These are phyloP conservation scores for Rotaria macrura DNA, from an alignment of 2,888 invertebrate species.

Conservation along the genomic window DNA sequence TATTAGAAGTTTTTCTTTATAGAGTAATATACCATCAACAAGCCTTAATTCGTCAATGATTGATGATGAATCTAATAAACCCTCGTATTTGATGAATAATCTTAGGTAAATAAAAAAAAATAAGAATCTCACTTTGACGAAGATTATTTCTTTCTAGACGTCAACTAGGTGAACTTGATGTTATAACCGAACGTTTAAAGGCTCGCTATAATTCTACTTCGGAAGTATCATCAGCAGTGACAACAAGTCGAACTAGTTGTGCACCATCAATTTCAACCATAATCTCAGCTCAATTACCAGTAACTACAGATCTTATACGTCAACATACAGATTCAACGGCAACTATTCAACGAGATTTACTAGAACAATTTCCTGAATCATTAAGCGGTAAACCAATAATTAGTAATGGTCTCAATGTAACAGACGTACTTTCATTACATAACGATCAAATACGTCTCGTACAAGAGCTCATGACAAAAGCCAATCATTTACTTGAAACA, in stretches of 20 bases:
- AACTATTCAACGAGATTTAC: neutral
- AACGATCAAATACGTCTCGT: neutral
- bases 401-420: neutral
- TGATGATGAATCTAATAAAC: neutral
- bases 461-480: constrained; percentile 4
- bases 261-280: neutral
- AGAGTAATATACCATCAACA: neutral
- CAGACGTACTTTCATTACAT: neutral
- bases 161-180: neutral
- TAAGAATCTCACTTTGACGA: neutral
- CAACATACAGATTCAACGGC: neutral
- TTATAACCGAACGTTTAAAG: neutral
- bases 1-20: neutral
- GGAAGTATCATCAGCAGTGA: neutral
- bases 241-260: neutral
- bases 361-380: neutral
- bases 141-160: neutral
- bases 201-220: neutral
- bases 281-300: neutral
- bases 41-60: neutral
- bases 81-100: neutral
- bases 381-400: neutral
- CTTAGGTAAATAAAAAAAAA: neutral
- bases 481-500: neutral
- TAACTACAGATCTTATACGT: neutral